Base-by-base conservation (phyloP, 2,888 invertebrate species). In the Idaea dimidiata region DNA sequence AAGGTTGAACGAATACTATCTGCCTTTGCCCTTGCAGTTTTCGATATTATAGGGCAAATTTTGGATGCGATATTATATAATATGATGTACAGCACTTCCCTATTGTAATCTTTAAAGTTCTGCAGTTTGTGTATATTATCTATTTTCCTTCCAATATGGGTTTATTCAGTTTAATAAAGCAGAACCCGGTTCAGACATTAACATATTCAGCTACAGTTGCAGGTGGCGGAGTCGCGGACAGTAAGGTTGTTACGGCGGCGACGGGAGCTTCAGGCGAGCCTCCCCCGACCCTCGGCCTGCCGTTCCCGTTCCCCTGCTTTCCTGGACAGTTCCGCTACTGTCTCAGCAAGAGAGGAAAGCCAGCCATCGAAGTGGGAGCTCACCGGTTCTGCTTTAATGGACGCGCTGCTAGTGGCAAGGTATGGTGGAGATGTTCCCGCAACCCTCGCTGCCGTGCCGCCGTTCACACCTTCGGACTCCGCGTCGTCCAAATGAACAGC, bases 331-430 rank as follows among this genome's bases (percentile, higher is more conserved):
- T 92, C 69, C 89, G 91, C 3, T 92, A 93, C 79, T 92, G 92
- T 68, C 80, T 92, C 72, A 92, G 91, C 76, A 91, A 92, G 74
- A 84, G 92, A 2, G 93, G 92, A 33, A 91, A 91, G 75, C 91
- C 90, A 43, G 91, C 92, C 33, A 92, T 93, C 65, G 91, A 92
- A 73, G 89, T 92, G 65, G 92, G 91, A 59, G 91, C 92, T 33
- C 92, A 92, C 75, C 82, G 92, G 68, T 93, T 93, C 72, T 93
- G 91, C 74, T 91, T 91, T 76, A 91, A 93, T 73, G 92, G 91
- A 6, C 88, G 91, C 58, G 91, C 92, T 6, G 92, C 91, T 31
- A 91, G 91, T 68, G 92, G 91, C 63, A 92, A 92, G 75, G 91
- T 92, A 43, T 91, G 92, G 92, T 92, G 92, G 92, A 85, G 92